Base-by-base conservation (phyloP, 2,797 vertebrate species). In the Corythornis leucogaster region DNA sequence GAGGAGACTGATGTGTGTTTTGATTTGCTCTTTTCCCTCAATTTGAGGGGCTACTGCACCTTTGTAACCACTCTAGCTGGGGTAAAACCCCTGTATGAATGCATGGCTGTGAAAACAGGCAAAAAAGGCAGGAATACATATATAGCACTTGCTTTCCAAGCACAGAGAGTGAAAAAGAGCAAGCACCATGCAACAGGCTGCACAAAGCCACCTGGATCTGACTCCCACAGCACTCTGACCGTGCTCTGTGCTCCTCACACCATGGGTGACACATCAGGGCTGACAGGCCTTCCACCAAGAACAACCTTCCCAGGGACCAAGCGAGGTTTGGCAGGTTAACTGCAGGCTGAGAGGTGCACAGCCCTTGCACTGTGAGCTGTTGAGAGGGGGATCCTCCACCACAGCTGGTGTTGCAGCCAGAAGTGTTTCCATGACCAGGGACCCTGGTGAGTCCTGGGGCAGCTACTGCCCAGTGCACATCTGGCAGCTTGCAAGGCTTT, bases 11-110 rank as follows among this genome's bases (percentile, higher is more conserved):
- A 83, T 55, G 45, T 24, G 21, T 78, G 68, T 81, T 92, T 87
- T 77, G 74, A 75, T 70, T 89, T 90, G 46, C 55, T 91, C 53
- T 83, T 96, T 92, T 80, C 51, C 35, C 59, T 89, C 68, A 24
- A 5, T 87, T 74, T 30, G 45, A 79, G 50, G 69, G 55, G 76
- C 82, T 92, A 64, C 87, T 95, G 92, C 74, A 45, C 66, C 73
- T 85, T 75, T 69, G 35, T 74, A 78, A 89, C 90, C 85, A 67
- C 81, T 85, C 45, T 66, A 73, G 57, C 63, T 33, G 80, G 75
- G 30, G 42, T 74, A 76, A 68, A 76, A 90, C 79, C 31, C 50
- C 64, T 59, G 64, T 31, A 67, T 5, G 4, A 95, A 78, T 18
- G 33, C 8, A 61, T 18, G 70, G 79, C 79, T 64, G 51, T 2